Conservation (phyloP, 2,113 vertebrate genomes). For the Sturnira hondurensis region DNA sequence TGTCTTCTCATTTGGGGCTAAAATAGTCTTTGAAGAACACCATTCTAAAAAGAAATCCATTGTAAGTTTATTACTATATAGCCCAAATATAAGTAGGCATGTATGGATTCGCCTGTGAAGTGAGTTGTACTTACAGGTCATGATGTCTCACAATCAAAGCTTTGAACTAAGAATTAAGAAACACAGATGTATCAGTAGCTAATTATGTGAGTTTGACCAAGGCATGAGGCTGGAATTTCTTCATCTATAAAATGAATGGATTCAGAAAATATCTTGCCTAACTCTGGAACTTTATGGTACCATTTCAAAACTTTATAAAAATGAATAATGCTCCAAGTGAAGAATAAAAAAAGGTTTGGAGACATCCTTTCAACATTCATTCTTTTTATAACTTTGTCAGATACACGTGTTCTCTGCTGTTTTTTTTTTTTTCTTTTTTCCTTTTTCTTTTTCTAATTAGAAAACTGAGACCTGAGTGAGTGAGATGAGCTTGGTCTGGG, state of each 20-base stretch:
- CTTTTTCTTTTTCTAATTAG: neutral
- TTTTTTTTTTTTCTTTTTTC: neutral
- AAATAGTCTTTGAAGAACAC: neutral
- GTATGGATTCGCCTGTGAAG: neutral
- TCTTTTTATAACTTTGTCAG: neutral
- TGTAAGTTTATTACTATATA: neutral
- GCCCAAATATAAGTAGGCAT: neutral
- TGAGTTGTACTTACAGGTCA: neutral
- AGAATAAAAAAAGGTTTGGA: neutral
- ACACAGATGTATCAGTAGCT: neutral
- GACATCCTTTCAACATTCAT: neutral
- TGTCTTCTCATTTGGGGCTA: neutral
- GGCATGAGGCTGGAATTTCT: neutral
- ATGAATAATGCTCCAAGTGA: neutral
- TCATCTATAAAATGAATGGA: neutral
- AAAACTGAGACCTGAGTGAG: neutral
- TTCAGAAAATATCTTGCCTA: neutral
- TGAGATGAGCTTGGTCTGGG: neutral
- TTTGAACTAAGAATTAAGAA: neutral
- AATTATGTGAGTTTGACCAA: neutral
- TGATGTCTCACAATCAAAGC: neutral
- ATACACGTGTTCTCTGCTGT: neutral
- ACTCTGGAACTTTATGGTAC: neutral
- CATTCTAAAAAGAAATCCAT: neutral
- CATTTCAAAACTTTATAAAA: slow-evolving; percentile 21